Evolutionary conservation across 2,113 vertebrate species (phyloP), one percentile per base, ranked within the genome.

Genomic region (Malurus cyaneus): DNA sequence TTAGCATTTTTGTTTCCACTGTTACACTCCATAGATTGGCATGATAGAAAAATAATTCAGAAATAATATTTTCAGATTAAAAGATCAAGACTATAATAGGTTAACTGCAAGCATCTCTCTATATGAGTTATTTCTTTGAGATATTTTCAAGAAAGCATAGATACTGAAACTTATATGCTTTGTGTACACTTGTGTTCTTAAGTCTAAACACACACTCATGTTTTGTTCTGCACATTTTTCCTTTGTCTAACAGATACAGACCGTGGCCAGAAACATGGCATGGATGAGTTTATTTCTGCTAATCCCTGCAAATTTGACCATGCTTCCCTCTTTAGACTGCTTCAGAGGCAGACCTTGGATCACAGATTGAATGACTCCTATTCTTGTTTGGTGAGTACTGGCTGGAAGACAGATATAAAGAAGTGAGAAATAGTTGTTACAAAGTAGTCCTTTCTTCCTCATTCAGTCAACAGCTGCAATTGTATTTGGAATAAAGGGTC

Each of bases 311-410:
- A 97, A 94, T 99, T 99, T 73, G 98, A 99, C 97, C 99, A 99
- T 29, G 97, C 98, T 59, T 97, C 98, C 88, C 98, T 99, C 92
- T 99, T 99, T 96, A 97, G 97, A 98, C 70, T 98, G 60, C 98
- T 99, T 89, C 99, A 99, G 98, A 98, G 98, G 78, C 96, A 98
- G 97, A 99, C 99, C 42, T 98, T 99, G 96, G 98, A 98, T 96
- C 99, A 99, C 95, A 98, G 99, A 95, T 98, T 99, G 98, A 99
- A 98, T 64, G 99, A 99, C 98, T 99, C 99, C 91, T 99, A 99
- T 97, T 99, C 99, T 98, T 99, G 99, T 96, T 98, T 99, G 98
- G 99, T 99, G 96, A 98, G 98, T 98, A 97, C 71, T 79, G 85
- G 32, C 86, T 96, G 81, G 65, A 96, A 94, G 81, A 91, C 54